Conservation (phyloP, 2,113 vertebrate genomes). For the Mola mola region DNA sequence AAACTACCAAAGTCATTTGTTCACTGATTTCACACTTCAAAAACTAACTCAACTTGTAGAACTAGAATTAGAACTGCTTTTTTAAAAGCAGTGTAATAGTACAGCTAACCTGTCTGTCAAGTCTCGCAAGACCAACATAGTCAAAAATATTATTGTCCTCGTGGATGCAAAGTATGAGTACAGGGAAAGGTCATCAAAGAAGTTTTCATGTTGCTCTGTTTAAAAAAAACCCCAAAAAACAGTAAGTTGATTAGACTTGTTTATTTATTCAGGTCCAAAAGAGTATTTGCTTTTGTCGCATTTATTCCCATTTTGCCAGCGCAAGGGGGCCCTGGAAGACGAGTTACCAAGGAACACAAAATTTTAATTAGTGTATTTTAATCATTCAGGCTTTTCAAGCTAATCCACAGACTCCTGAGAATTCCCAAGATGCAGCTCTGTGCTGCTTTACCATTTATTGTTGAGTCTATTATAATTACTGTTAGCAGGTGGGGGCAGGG, state of each 20-base stretch:
- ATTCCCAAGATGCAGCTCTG: constrained; percentile 99
- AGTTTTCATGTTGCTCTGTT: constrained; percentile 71
- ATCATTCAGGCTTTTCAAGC: constrained; percentile 99
- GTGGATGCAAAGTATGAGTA: constrained; percentile 46
- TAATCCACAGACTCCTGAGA: constrained; percentile 99
- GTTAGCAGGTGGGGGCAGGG: constrained; percentile 99
- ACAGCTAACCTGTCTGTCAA: constrained; percentile 53
- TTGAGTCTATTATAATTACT: constrained; percentile 99
- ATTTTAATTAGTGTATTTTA: constrained; percentile 99
- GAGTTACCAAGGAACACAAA: constrained; percentile 99
- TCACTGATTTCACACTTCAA: constrained; percentile 50
- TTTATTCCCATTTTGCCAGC: constrained; percentile 99
- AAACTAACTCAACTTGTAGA: too few relatives aligned
- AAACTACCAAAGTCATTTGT: too few relatives aligned
- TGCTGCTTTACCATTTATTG: constrained; percentile 99
- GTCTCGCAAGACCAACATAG: constrained; percentile 44
- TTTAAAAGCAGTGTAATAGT: constrained; percentile 43
- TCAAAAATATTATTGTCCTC: constrained; percentile 48
- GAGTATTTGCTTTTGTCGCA: constrained; percentile 99
- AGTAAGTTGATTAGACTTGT: constrained; percentile 90
- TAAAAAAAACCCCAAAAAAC: constrained; percentile 65
- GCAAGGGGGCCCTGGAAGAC: constrained; percentile 97
- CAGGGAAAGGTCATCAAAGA: constrained; percentile 69
- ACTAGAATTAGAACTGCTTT: constrained; percentile 32
- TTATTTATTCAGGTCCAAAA: constrained; percentile 94